Evolutionary conservation across 2,888 invertebrate genomes (phyloP), one percentile per base, ranked within the genome.

Genomic region (Ernsta delagoae): DNA sequence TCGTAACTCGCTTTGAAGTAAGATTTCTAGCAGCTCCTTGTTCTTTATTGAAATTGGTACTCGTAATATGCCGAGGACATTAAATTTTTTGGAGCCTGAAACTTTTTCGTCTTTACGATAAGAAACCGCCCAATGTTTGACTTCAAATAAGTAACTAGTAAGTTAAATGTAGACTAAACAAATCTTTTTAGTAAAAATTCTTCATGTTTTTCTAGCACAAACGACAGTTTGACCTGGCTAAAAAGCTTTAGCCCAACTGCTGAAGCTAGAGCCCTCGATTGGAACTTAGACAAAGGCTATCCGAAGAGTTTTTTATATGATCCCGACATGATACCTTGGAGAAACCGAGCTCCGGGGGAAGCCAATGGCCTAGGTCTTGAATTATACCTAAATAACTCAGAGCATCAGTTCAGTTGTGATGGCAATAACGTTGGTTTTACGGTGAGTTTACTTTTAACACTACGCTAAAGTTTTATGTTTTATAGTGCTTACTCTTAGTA

Each of bases 371-470:
- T 94, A 5, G 85, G 86, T 0, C 79, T 93, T n/a, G 92, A 94
- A 54, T 75, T 94, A 65, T 91, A 84, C 66, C 72, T 93, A 12
- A 94, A 93, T 67, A 84, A 78, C 9, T 90, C 88, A 65, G 92
- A 94, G 50, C 88, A 89, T 65, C 93, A 94, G 73, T 84, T 78
- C 12, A 83, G 74, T 9, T 94, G 93, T 73, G 92, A 93, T 74
- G 93, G 93, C 4, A 87, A 86, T 43, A 90, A 88, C 48, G 75
- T 88, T 41, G 93, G 93, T 7, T 94, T 93, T 70, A 92, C 89
- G 67, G 93, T 93, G 71, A 85, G 87, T 8, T 39, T 9, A n/a
- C 39, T 54, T 63, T 39, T 36, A 36, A 8, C 4, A 36, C 12
- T n/a, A 12, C 1, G 12, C n/a, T 24, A 3, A 8, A 8, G 3